Evolutionary conservation across 2,888 invertebrate species (phyloP).

Genomic region (Tetramorium bicarinatum): DNA sequence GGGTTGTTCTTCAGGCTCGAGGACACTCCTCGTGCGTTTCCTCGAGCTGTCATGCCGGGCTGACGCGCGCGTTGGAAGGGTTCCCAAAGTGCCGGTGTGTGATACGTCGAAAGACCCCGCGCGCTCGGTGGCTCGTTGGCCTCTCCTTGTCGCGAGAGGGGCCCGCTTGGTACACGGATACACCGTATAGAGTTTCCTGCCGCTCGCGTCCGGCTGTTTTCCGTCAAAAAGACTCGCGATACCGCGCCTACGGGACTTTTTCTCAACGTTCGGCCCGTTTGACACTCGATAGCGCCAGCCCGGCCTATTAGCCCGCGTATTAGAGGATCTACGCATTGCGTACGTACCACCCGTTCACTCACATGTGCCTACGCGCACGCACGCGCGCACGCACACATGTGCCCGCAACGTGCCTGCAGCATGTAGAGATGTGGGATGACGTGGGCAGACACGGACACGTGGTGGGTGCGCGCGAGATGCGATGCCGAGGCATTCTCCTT

Average conservation of each 20-base stretch:
- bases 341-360: constrained; percentile 29
- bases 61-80: constrained; percentile 61
- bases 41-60: constrained; percentile 75
- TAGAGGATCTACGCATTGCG: constrained; percentile 48
- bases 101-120: constrained; percentile 58
- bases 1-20: constrained; percentile 46
- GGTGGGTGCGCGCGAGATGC: constrained; percentile 51
- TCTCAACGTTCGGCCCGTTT: constrained; percentile 82
- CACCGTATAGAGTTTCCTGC: constrained; percentile 70
- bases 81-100: constrained; percentile 60
- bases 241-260: constrained; percentile 73
- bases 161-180: constrained; percentile 25
- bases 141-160: constrained; percentile 21
- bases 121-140: constrained; percentile 31
- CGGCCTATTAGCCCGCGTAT: constrained; percentile 56
- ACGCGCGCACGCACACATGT: not conserved
- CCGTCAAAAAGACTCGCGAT: constrained; percentile 68
- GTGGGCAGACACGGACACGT: constrained; percentile 44
- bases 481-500: constrained; percentile 54
- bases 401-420: not conserved
- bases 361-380: not conserved
- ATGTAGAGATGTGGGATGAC: constrained; percentile 15
- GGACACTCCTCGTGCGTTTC: constrained; percentile 68
- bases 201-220: constrained; percentile 69
- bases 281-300: constrained; percentile 82